phyloP scores from a whole-genome alignment of 2,113 vertebrate genomes.

The Osmerus mordax region DNA sequence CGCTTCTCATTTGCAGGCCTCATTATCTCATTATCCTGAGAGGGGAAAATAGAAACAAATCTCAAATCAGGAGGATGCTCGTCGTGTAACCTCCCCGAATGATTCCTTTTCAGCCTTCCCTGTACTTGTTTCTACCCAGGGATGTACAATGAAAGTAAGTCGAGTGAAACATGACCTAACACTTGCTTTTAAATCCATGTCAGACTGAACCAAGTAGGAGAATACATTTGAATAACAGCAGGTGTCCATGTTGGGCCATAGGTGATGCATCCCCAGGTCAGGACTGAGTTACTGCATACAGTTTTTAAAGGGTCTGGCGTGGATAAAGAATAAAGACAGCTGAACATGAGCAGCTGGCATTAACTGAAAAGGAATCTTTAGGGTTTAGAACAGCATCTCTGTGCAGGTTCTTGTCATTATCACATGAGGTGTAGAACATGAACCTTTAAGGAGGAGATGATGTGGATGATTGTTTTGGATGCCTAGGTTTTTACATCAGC shows the following conservation, averaged over 20 bases:
- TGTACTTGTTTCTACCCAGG: too few species aligned
- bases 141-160: too few species aligned
- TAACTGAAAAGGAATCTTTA: conserved; percentile 24
- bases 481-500: conserved; percentile 6
- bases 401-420: conserved; percentile 29
- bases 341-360: conserved; percentile 22
- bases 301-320: not conserved
- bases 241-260: too few species aligned
- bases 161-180: too few species aligned
- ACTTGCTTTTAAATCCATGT: too few species aligned
- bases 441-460: conserved; percentile 14
- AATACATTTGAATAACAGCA: too few species aligned
- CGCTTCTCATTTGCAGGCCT: conserved; percentile 41
- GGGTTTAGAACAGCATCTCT: conserved; percentile 20
- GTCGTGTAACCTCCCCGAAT: not conserved
- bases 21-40: conserved; percentile 52
- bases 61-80: not conserved
- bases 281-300: too few species aligned
- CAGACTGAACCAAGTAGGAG: too few species aligned
- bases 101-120: not conserved
- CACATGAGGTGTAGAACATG: conserved; percentile 1
- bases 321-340: not conserved
- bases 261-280: too few species aligned
- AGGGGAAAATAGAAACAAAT: conserved; percentile 41
- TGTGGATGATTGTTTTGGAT: conserved; percentile 9